Evolutionary conservation across 2,113 vertebrate genomes (phyloP).

Genomic region (Tragelaphus buxtoni): DNA sequence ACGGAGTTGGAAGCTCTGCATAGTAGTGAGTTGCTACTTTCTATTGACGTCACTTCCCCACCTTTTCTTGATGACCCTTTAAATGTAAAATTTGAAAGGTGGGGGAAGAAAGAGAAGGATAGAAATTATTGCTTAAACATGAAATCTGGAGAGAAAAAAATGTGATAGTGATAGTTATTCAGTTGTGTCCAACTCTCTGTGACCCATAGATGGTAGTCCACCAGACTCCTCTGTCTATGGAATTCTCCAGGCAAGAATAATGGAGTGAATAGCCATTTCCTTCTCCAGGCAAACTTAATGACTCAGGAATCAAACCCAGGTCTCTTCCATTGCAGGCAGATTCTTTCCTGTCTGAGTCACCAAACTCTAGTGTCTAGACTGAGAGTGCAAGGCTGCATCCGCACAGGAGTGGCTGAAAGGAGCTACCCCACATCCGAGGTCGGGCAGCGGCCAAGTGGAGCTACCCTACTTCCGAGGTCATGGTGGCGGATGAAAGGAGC

Average conservation of each 20-base stretch:
- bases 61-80: background rate
- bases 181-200: background rate
- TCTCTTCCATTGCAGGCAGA: background rate
- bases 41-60: background rate
- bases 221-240: background rate
- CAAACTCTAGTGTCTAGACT: background rate
- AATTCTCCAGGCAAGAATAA: background rate
- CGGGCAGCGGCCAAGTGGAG: too few relatives aligned
- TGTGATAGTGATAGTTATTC: background rate
- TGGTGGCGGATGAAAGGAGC: fast-evolving
- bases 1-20: background rate
- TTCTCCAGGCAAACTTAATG: background rate
- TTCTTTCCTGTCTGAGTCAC: background rate
- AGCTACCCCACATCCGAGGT: fast-evolving
- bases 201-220: fast-evolving
- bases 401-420: too few relatives aligned
- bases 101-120: background rate
- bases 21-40: background rate
- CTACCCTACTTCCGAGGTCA: too few relatives aligned
- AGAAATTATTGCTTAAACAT: background rate
- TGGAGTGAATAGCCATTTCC: background rate
- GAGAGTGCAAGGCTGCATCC: fast-evolving
- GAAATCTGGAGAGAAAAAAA: background rate
- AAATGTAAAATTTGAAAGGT: background rate
- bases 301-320: fast-evolving